These are phyloP conservation scores for Paramacrobiotus metropolitanus DNA, from an alignment of 1,140 invertebrate genomes.

Conservation along the genomic window DNA sequence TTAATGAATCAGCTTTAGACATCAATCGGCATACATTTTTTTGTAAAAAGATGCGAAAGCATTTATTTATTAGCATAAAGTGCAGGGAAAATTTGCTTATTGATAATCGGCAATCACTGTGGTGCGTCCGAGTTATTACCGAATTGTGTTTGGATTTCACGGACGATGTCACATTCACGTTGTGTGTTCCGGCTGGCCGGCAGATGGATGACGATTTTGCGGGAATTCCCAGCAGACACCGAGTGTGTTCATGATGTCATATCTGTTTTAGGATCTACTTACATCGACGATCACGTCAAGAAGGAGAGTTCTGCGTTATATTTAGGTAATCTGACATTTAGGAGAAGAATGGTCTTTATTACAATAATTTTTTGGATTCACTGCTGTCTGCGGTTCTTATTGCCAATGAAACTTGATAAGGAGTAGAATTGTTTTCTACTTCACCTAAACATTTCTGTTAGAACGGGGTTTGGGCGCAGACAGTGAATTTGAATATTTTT, in stretches of 20 bases:
- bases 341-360: neutral
- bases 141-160: neutral
- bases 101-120: neutral
- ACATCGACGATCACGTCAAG: slow-evolving; percentile 31
- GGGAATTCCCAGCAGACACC: too few species aligned
- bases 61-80: too few species aligned
- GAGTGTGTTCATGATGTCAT: neutral
- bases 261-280: slow-evolving; percentile 17
- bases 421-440: too few species aligned
- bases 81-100: neutral
- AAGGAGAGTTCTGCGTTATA: slow-evolving; percentile 29
- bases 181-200: too few species aligned
- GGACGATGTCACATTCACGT: too few species aligned
- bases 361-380: neutral
- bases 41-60: too few species aligned
- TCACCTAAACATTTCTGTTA: neutral
- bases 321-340: slow-evolving; percentile 21
- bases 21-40: too few species aligned
- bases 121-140: neutral
- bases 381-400: neutral
- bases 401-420: neutral
- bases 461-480: neutral
- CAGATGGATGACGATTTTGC: too few species aligned
- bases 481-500: neutral
- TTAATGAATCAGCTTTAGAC: too few species aligned